Evolutionary conservation across 2,888 invertebrate genomes (phyloP), one percentile per base, ranked within the genome.

Genomic region (Merodon equestris): DNA sequence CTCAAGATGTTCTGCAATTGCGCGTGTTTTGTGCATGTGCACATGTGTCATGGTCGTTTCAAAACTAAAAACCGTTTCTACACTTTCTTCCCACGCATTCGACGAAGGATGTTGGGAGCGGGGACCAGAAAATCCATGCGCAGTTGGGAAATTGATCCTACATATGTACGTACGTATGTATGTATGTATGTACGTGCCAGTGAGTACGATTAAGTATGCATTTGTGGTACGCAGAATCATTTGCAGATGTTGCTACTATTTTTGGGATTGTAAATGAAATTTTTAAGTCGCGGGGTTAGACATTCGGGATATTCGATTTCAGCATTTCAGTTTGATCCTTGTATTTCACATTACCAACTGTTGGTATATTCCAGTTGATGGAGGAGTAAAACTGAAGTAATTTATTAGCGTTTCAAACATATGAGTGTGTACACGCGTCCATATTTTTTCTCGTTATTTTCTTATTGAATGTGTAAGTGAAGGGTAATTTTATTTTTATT

Each of bases 211-310:
- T 27, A 27, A 27, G 27, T 27, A 27, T 27, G 27, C 27, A 27
- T 27, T 27, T 18, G 27, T 15, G 14, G 38, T 61, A 71, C 61
- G 63, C 63, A 57, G 56, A 72, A 72, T 63, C 57, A 47, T 72
- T 72, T 57, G 72, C 72, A 72, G 72, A 72, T 72, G 72, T 72
- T 27, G 61, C 15, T 50, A 51, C 72, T 72, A 72, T 72, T 72
- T 72, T 64, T 72, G 72, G 71, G 38, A 72, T 56, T 51, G 51
- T 10, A 10, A 18, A 38, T 72, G 72, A 72, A 57, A 64, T 72
- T 56, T 71, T 48, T 63, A 56, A 63, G 57, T 64, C 51, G 45
- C 63, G 57, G 57, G 56, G 56, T 56, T 40, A 10, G 18, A 9
- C 1, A 7, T 4, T 36, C 61, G n/a, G 56, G 64, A 56, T 71